Evolutionary conservation across 2,888 invertebrate species (phyloP), one percentile per base, ranked within the genome.

Genomic region (Ichneumon xanthorius): DNA sequence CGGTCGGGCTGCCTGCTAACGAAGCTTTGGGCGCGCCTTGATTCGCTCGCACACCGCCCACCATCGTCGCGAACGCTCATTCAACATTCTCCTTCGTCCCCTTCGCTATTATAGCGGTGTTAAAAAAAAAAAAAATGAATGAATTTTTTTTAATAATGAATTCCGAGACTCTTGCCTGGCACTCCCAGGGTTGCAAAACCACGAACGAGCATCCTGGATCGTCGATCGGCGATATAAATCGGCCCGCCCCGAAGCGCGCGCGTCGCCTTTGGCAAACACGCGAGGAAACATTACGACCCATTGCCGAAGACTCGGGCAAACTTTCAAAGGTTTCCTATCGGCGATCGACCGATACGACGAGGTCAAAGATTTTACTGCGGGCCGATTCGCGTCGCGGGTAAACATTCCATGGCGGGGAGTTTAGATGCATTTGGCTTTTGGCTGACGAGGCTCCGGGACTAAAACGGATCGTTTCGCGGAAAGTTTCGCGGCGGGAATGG

Each of bases 341-440:
- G 40, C 37, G 53, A 80, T 55, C 48, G 40, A 58, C 30, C 0
- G 75, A 22, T 73, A 73, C 6, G 61, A 55, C 19, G 19, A 19
- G 22, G 7, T 55, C 22, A 9, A 19, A 55, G 9, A 55, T 55
- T 55, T 55, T 22, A 55, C 45, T 30, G 61, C 45, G 4, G 16
- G 6, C n/a, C 22, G 55, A 55, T 55, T 22, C 9, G 55, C 2
- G 55, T 55, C 55, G 9, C 9, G 9, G n/a, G 55, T 9, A 22
- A 55, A 55, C 22, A 55, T 55, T 55, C 19, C 11, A 14, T 19
- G 7, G 16, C 75, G 22, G 61, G 55, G 22, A 61, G 63, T 75
- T 63, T 19, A 45, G 53, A 50, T 78, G 68, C 53, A 80, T 84
- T 84, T 76, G 58, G 80, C 53, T 80, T 80, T 76, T 70, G 22